Percentiles rank a stretch among this genome's conserved stretches.
phyloP scores from a whole-genome alignment of 2,888 invertebrate species.

The Glomeris marginata region DNA sequence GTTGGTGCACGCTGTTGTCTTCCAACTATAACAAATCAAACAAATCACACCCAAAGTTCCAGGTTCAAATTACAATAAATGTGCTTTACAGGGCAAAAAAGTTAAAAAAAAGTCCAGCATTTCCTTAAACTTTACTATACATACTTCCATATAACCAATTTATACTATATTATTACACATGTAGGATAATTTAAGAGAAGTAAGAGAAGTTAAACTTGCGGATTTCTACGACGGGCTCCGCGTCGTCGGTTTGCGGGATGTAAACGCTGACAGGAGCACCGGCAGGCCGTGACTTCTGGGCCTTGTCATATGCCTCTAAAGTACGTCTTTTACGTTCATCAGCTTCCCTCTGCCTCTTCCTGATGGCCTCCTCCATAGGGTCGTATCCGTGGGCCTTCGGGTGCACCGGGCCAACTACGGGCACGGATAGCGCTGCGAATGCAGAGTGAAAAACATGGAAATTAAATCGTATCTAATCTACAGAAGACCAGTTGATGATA shows the following conservation, averaged over 20 bases:
- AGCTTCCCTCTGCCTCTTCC: conserved; percentile 19
- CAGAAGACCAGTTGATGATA: too few relatives aligned
- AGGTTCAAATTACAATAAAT: too few relatives aligned
- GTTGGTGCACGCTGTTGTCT: not conserved
- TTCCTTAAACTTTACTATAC: too few relatives aligned
- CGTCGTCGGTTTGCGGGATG: conserved; percentile 11
- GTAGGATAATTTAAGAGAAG: not conserved
- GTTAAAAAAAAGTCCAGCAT: not conserved
- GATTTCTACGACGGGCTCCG: conserved; percentile 14
- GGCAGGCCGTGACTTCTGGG: conserved; percentile 16
- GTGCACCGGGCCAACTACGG: conserved; percentile 8
- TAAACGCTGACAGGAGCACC: conserved; percentile 13
- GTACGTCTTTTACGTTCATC: conserved; percentile 20
- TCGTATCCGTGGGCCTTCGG: conserved; percentile 12
- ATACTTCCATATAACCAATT: too few relatives aligned
- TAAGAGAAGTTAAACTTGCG: conserved; percentile 3
- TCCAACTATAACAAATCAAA: not conserved
- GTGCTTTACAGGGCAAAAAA: too few relatives aligned
- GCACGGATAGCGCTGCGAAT: conserved; percentile 8
- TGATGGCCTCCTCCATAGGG: conserved; percentile 20
- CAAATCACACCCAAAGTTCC: too few relatives aligned
- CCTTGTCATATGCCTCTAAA: conserved; percentile 20
- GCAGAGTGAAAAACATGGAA: conserved; percentile 6
- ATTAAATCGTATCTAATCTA: too few relatives aligned
- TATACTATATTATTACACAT: too few relatives aligned